Conservation (phyloP, 2,888 invertebrate species). For the Agrotis ipsilon region DNA sequence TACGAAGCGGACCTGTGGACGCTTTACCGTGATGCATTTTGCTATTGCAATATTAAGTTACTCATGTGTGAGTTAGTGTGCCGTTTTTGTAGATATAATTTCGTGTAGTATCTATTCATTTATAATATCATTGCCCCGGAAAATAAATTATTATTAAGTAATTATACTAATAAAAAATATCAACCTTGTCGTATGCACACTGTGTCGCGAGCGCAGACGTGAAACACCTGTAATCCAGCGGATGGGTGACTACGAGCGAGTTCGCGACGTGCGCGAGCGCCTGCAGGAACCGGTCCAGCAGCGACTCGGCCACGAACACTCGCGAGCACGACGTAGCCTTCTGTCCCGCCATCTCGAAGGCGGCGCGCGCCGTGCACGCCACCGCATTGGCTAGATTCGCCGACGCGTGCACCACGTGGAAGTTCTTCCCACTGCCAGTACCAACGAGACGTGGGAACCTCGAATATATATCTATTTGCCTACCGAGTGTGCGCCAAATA, state of each 20-base stretch:
- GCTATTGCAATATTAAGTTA: no score
- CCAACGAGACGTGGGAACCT: conserved; percentile 97
- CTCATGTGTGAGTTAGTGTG: no score
- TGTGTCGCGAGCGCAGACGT: conserved; percentile 97
- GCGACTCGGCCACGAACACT: conserved; percentile 96
- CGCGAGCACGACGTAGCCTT: conserved; percentile 99
- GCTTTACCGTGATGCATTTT: no score
- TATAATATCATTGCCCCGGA: no score
- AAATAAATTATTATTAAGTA: neutral
- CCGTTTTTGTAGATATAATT: no score
- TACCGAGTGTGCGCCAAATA: conserved; percentile 96
- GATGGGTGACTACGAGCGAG: conserved; percentile 95
- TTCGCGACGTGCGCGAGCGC: conserved; percentile 89
- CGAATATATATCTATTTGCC: conserved; percentile 94
- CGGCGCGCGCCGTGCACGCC: conserved; percentile 94
- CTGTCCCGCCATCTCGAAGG: conserved; percentile 98
- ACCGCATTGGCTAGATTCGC: conserved; percentile 95
- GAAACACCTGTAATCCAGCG: conserved; percentile 94
- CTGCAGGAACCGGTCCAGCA: conserved; percentile 91
- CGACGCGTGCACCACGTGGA: conserved; percentile 96
- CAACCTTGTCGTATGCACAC: conserved; percentile 92
- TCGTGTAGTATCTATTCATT: no score
- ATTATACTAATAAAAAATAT: neutral
- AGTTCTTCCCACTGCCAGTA: conserved; percentile 99
- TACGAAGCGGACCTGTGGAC: no score